These are phyloP conservation scores for Phania funesta DNA, from an alignment of 2,888 invertebrate species.

Conservation along the genomic window DNA sequence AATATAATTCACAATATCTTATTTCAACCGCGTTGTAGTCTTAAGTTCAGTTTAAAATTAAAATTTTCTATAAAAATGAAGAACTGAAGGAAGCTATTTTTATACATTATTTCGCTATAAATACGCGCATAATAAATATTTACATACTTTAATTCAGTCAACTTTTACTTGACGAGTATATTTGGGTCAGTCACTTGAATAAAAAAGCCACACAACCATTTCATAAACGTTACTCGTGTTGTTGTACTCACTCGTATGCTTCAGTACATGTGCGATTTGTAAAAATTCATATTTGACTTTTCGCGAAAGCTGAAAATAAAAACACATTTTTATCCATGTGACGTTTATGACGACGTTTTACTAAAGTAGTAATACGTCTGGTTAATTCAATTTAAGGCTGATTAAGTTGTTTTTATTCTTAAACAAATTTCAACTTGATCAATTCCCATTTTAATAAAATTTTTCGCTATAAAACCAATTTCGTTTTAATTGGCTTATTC, in stretches of 20 bases:
- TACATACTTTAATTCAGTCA: constrained; percentile 7
- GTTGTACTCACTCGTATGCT: background rate
- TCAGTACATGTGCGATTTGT: background rate
- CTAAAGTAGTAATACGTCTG: background rate
- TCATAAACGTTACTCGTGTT: background rate
- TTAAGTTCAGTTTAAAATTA: background rate
- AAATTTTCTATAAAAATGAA: background rate
- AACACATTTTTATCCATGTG: constrained; percentile 44
- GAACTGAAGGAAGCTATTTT: constrained; percentile 11
- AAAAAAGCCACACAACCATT: background rate
- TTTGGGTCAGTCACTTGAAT: constrained; percentile 42
- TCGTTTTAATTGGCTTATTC: too few relatives aligned
- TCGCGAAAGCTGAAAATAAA: background rate
- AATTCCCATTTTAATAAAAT: background rate
- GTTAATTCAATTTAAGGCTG: constrained; percentile 30
- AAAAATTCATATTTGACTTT: background rate
- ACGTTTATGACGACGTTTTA: constrained; percentile 26
- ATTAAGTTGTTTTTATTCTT: constrained; percentile 18
- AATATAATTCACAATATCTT: too few relatives aligned
- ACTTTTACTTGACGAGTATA: constrained; percentile 25
- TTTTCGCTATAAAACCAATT: background rate
- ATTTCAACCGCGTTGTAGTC: too few relatives aligned
- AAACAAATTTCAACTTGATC: background rate
- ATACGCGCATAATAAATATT: constrained; percentile 40
- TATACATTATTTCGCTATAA: constrained; percentile 11